Percentiles rank a stretch among this genome's conserved stretches.
phyloP scores from a whole-genome alignment of 2,113 vertebrate genomes.

The Hippocampus guttulatus region DNA sequence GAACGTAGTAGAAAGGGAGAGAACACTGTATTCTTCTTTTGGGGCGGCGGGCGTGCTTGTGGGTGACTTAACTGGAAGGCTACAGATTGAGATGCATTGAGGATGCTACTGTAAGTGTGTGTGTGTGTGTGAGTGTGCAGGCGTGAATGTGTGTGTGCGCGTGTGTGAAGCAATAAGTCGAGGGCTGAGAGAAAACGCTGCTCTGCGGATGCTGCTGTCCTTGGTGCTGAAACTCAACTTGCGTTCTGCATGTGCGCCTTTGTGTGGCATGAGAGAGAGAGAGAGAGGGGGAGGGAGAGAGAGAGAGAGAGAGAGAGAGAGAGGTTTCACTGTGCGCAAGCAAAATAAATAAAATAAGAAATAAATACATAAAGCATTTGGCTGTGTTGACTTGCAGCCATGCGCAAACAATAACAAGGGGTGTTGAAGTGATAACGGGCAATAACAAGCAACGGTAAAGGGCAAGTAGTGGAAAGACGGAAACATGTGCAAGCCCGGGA shows the following conservation, averaged over 20 bases:
- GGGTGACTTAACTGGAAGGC: not conserved
- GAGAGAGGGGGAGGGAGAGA: not conserved
- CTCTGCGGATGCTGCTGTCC: slow-evolving; percentile 40
- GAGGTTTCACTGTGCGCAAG: not conserved
- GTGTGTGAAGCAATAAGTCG: not conserved
- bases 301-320: not conserved
- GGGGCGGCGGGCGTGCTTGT: not conserved
- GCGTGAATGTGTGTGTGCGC: not conserved
- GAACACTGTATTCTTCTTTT: not conserved
- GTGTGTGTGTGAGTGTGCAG: not conserved
- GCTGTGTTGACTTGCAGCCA: slow-evolving; percentile 14
- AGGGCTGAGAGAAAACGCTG: not conserved
- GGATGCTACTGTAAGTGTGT: not conserved
- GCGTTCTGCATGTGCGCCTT: slow-evolving; percentile 20
- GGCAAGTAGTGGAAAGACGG: slow-evolving; percentile 50
- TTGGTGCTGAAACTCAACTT: slow-evolving; percentile 51
- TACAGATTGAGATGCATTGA: not conserved
- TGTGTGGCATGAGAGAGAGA: not conserved
- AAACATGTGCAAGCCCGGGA: slow-evolving; percentile 48
- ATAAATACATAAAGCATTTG: slow-evolving; percentile 18
- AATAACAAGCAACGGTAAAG: slow-evolving; percentile 40
- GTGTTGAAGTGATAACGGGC: not conserved
- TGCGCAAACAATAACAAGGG: slow-evolving; percentile 33
- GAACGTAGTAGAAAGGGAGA: too few relatives aligned
- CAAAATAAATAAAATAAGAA: slow-evolving; percentile 17